phyloP scores from a whole-genome alignment of 2,113 vertebrate species.

The Sula dactylatra region DNA sequence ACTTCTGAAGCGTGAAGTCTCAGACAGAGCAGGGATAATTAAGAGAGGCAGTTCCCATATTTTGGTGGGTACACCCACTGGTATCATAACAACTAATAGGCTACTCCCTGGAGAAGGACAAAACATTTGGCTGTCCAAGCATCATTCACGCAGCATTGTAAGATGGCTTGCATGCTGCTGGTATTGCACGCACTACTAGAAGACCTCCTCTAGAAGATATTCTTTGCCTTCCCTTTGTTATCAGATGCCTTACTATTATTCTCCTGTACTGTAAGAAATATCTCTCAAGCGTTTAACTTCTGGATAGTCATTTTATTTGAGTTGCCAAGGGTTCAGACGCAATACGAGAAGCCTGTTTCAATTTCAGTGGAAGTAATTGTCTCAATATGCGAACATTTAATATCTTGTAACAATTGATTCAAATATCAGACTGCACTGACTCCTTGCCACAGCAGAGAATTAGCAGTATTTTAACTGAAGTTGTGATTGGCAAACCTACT shows the following conservation, averaged over 20 bases:
- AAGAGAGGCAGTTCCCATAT: neutral
- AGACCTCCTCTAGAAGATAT: neutral
- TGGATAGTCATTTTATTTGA: neutral
- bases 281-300: neutral
- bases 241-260: neutral
- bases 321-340: neutral
- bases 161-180: neutral
- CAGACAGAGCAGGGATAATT: neutral
- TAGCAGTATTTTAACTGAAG: neutral
- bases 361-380: neutral
- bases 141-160: rapidly evolving
- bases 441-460: neutral
- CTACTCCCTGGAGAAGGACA: neutral
- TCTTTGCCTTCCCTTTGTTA: neutral
- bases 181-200: neutral
- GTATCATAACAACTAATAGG: neutral
- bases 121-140: neutral
- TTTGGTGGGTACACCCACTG: neutral
- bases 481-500: neutral
- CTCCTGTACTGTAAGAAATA: neutral
- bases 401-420: neutral
- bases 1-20: neutral
- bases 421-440: neutral
- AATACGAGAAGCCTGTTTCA: neutral
- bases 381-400: neutral